These are phyloP conservation scores for Phyllotreta cruciferae DNA, from an alignment of 2,888 invertebrate genomes.

Conservation along the genomic window DNA sequence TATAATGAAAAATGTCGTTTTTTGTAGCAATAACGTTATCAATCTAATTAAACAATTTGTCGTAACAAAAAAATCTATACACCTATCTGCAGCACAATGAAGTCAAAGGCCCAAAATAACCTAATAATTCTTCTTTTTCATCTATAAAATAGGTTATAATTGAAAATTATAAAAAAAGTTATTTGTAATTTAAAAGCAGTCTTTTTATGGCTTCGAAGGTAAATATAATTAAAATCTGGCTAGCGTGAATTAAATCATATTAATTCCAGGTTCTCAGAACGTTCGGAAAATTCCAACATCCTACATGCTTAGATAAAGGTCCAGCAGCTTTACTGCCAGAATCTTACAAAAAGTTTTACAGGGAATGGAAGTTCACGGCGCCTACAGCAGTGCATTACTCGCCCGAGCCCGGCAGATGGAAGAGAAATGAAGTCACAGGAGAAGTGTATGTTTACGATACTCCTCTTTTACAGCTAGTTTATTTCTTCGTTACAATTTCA, in stretches of 20 bases:
- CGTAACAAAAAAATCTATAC: too few species aligned
- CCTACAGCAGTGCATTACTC: conserved; percentile 73
- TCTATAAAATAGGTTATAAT: too few species aligned
- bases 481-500: conserved; percentile 47
- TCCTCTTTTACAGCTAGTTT: conserved; percentile 1
- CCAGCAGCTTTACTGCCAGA: conserved; percentile 75
- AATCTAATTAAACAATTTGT: too few species aligned
- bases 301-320: conserved; percentile 67
- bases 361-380: conserved; percentile 78
- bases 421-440: conserved; percentile 75
- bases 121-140: too few species aligned
- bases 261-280: conserved; percentile 53
- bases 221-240: neutral
- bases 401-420: conserved; percentile 76
- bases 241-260: neutral
- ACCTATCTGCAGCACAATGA: too few species aligned
- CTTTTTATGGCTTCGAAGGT: conserved; percentile 28
- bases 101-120: too few species aligned
- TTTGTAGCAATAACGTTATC: too few species aligned
- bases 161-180: too few species aligned
- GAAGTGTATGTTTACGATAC: conserved; percentile 65
- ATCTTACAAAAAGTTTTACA: conserved; percentile 85
- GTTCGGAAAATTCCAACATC: conserved; percentile 51
- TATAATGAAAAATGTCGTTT: neutral
- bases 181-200: too few species aligned